phyloP scores from a whole-genome alignment of 2,797 vertebrate genomes.

The Enteromius viviparus region DNA sequence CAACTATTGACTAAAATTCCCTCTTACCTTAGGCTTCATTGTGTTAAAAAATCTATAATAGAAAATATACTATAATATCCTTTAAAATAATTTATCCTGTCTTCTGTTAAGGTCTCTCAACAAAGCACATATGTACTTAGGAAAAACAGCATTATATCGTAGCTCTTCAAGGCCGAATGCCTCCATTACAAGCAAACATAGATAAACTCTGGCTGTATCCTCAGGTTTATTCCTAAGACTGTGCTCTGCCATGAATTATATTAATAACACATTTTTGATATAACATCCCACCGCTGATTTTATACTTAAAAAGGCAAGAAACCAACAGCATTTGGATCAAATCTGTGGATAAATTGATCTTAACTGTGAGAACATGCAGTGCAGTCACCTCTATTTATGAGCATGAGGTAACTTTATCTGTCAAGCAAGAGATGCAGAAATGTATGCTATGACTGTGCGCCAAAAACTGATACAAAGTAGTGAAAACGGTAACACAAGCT shows the following conservation, averaged over 20 bases:
- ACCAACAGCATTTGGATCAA: slow-evolving; percentile 1
- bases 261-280: slow-evolving; percentile 37
- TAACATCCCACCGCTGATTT: neutral
- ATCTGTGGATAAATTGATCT: slow-evolving; percentile 4
- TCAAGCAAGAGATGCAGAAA: slow-evolving; percentile 32
- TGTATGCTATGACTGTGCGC: slow-evolving; percentile 1
- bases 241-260: slow-evolving; percentile 15
- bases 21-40: neutral
- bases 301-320: slow-evolving; percentile 19
- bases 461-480: neutral
- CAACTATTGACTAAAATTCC: neutral
- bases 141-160: neutral
- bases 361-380: slow-evolving; percentile 20
- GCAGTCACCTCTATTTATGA: slow-evolving; percentile 28
- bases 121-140: slow-evolving; percentile 3
- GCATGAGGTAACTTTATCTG: slow-evolving; percentile 43
- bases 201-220: slow-evolving; percentile 23
- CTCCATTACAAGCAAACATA: slow-evolving; percentile 21
- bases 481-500: neutral
- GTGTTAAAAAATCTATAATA: neutral
- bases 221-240: slow-evolving; percentile 6
- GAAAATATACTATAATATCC: neutral
- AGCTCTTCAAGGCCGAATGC: slow-evolving; percentile 9
- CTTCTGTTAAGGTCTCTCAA: neutral
- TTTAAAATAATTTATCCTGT: neutral